Evolutionary conservation across 2,113 vertebrate genomes (phyloP).

Genomic region (Acanthochromis polyacanthus): DNA sequence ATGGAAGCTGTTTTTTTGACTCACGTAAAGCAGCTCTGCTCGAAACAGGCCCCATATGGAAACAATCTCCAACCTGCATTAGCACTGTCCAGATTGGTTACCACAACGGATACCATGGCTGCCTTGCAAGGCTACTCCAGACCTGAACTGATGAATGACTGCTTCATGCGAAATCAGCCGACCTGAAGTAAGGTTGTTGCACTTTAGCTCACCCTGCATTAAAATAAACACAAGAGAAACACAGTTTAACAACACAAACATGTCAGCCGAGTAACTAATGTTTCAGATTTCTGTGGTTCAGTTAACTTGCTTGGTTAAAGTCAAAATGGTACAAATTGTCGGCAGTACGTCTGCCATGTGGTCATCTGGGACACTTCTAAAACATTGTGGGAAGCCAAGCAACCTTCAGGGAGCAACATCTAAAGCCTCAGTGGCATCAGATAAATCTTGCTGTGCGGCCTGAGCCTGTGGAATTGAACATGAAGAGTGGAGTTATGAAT

Average conservation of each 20-base stretch:
- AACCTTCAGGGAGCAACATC: conserved; percentile 53
- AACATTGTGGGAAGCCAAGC: conserved; percentile 41
- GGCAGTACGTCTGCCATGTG: conserved; percentile 39
- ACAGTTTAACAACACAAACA: conserved; percentile 57
- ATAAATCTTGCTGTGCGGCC: conserved; percentile 52
- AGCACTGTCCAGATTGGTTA: conserved; percentile 77
- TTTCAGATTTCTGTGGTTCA: conserved; percentile 53
- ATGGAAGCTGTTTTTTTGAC: conserved; percentile 57
- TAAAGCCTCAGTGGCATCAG: conserved; percentile 47
- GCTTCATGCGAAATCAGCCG: conserved; percentile 65
- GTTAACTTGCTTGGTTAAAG: conserved; percentile 60
- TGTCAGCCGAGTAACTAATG: conserved; percentile 55
- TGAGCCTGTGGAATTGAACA: conserved; percentile 48
- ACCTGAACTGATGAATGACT: conserved; percentile 77
- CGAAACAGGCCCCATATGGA: conserved; percentile 79
- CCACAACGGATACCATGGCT: conserved; percentile 67
- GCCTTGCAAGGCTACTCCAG: conserved; percentile 64
- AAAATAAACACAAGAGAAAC: conserved; percentile 71
- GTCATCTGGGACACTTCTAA: conserved; percentile 41
- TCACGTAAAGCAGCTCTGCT: conserved; percentile 29
- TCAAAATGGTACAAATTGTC: conserved; percentile 56
- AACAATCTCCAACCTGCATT: conserved; percentile 77
- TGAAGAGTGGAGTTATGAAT: conserved; percentile 66
- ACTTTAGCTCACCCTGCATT: conserved; percentile 59
- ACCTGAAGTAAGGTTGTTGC: conserved; percentile 53